phyloP scores from a whole-genome alignment of 2,888 invertebrate species.

The Augiades crinisus region DNA sequence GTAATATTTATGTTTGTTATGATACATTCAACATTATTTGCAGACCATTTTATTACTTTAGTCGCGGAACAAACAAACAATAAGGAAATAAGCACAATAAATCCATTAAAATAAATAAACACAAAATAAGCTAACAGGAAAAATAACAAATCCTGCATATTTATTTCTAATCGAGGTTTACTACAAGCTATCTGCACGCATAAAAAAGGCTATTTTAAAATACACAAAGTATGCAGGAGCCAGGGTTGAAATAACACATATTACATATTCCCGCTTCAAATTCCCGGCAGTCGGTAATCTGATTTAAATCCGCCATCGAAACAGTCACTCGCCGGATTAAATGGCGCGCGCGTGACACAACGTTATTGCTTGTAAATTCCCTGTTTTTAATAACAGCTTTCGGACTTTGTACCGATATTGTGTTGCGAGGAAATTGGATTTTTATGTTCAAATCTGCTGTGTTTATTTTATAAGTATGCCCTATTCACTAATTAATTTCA shows the following conservation, averaged over 20 bases:
- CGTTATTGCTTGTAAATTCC: constrained; percentile 36
- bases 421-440: constrained; percentile 5
- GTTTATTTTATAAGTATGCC: no score
- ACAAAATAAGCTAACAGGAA: no score
- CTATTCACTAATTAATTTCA: no score
- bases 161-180: not conserved
- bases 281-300: constrained; percentile 36
- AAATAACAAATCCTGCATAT: not conserved
- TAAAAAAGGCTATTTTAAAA: constrained; percentile 3
- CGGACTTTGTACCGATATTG: constrained; percentile 4
- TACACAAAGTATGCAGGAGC: not conserved
- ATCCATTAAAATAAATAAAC: not conserved
- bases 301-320: constrained; percentile 43
- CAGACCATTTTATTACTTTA: no score
- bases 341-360: constrained; percentile 29
- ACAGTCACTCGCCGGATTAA: constrained; percentile 38
- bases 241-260: constrained; percentile 10
- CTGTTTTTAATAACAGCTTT: constrained; percentile 34
- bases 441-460: not conserved
- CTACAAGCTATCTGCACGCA: not conserved
- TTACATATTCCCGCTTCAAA: constrained; percentile 23
- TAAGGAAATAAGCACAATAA: not conserved
- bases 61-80: no score
- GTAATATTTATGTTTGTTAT: no score
- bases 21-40: no score